Evolutionary conservation across 92 coral and sea anemone species (phyloP).

Genomic region (Siderastrea siderea): DNA sequence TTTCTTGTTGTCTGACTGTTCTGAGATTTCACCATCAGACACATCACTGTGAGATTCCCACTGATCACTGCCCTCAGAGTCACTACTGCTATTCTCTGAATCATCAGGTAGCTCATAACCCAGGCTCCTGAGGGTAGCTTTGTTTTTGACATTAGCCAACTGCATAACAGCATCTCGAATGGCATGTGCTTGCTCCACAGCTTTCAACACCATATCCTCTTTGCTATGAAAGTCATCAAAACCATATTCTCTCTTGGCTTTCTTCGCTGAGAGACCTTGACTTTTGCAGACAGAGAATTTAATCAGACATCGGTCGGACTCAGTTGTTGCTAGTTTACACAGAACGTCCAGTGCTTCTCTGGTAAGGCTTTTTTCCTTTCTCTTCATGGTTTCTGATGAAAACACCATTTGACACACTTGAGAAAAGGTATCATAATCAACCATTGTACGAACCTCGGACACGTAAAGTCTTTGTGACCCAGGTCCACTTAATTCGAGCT

Average conservation of each 20-base stretch:
- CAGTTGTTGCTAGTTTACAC: conserved; percentile 50
- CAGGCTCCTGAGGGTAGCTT: conserved; percentile 44
- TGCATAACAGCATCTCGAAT: conserved; percentile 56
- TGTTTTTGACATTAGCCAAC: conserved; percentile 35
- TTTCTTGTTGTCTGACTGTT: background rate
- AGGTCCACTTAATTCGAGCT: too few relatives aligned
- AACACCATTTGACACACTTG: conserved; percentile 28
- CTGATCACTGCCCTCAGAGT: conserved; percentile 37
- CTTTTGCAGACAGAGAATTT: conserved; percentile 56
- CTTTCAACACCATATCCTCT: conserved; percentile 25
- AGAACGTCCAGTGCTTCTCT: conserved; percentile 44
- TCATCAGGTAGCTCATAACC: conserved; percentile 50
- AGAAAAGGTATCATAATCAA: conserved; percentile 37
- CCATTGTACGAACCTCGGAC: conserved; percentile 33
- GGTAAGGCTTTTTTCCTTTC: conserved; percentile 24
- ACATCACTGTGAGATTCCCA: conserved; percentile 8
- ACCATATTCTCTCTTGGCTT: conserved; percentile 48
- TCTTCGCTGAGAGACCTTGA: conserved; percentile 46
- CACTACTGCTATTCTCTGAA: conserved; percentile 55
- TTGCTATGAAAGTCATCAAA: conserved; percentile 35
- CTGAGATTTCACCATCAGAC: background rate
- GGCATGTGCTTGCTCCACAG: conserved; percentile 16
- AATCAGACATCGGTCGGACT: conserved; percentile 52
- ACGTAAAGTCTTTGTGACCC: conserved; percentile 51
- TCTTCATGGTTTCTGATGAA: conserved; percentile 17